phyloP scores from a whole-genome alignment of 1,140 invertebrate species.

The Ganaspis sp. region DNA sequence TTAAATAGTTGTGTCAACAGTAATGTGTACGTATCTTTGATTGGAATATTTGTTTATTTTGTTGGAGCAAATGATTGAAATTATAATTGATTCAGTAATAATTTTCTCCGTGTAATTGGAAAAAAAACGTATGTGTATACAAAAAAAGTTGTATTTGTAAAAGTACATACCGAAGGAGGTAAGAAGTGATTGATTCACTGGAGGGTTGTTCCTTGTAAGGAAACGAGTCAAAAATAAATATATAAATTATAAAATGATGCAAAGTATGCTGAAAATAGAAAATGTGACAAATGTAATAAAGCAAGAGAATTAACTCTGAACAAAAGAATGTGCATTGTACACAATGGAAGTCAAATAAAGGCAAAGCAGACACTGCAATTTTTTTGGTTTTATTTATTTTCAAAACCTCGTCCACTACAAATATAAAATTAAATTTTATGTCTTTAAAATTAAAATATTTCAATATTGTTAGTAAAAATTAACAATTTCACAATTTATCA shows the following conservation, averaged over 20 bases:
- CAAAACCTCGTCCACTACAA: neutral
- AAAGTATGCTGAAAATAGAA: conserved; percentile 53
- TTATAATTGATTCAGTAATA: neutral
- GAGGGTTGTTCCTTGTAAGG: neutral
- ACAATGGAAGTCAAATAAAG: conserved; percentile 33
- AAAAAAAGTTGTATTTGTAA: conserved; percentile 62
- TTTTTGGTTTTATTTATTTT: neutral
- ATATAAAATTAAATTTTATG: neutral
- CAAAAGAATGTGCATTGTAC: conserved; percentile 32
- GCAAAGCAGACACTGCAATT: conserved; percentile 43
- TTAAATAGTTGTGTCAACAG: conserved; percentile 1
- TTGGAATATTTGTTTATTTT: neutral
- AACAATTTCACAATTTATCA: neutral
- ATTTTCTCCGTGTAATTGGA: conserved; percentile 44
- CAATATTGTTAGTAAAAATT: neutral
- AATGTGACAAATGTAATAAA: conserved; percentile 44
- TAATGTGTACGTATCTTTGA: neutral
- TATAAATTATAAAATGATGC: conserved; percentile 20
- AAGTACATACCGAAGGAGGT: conserved; percentile 54
- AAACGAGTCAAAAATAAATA: conserved; percentile 6
- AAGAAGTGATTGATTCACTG: neutral
- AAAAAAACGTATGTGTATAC: conserved; percentile 61
- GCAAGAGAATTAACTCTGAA: conserved; percentile 49
- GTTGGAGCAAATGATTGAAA: neutral
- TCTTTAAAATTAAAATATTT: neutral